Evolutionary conservation across 1,140 invertebrate species (phyloP).

Genomic region (Drosophila tsacasi): DNA sequence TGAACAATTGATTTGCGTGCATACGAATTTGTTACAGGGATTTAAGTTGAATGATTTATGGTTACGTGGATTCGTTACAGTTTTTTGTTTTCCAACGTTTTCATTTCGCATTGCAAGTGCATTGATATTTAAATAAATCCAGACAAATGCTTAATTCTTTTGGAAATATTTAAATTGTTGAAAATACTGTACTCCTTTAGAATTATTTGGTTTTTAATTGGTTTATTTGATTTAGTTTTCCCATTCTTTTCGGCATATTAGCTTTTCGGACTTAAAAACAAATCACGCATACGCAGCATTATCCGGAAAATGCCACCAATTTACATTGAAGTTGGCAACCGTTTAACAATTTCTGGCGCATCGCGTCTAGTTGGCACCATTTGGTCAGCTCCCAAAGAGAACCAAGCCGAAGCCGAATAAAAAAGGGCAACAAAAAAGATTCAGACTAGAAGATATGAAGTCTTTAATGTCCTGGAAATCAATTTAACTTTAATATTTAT

Average conservation of each 20-base stretch:
- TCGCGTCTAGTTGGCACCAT: constrained; percentile 75
- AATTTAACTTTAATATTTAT: not conserved
- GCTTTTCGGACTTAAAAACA: constrained; percentile 14
- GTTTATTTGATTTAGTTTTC: not conserved
- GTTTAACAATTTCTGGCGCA: constrained; percentile 71
- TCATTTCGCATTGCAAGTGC: not conserved
- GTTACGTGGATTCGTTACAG: constrained; percentile 45
- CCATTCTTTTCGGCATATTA: constrained; percentile 13
- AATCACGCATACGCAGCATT: constrained; percentile 70
- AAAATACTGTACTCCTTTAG: not conserved
- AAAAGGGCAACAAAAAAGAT: not conserved
- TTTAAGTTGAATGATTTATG: constrained; percentile 79
- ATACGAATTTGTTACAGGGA: constrained; percentile 77
- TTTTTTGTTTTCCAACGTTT: constrained; percentile 8
- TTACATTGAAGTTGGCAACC: constrained; percentile 71
- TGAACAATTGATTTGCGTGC: constrained; percentile 81
- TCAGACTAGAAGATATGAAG: not conserved
- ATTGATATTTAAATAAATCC: not conserved
- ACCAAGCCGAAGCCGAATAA: constrained; percentile 10
- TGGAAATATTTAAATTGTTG: not conserved
- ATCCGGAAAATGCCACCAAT: constrained; percentile 52
- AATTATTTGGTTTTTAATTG: not conserved
- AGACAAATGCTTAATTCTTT: constrained; percentile 1
- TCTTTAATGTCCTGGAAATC: not conserved
- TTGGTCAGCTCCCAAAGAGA: constrained; percentile 58